These are phyloP conservation scores for Enteromius radiatus DNA, from an alignment of 2,797 vertebrate species.

Conservation along the genomic window DNA sequence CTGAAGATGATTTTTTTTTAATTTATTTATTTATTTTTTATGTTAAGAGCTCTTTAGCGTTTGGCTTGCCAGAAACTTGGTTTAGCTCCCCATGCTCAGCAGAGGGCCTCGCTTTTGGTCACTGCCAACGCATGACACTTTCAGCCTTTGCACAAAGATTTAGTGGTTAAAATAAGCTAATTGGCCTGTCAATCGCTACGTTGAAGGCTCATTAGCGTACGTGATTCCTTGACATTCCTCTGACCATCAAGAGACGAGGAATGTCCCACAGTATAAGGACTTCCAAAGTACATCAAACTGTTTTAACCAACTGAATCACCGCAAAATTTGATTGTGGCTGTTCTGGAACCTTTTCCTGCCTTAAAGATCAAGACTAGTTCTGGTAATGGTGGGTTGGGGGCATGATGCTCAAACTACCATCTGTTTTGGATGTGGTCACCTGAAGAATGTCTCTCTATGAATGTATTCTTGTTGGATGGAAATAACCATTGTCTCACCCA, in stretches of 20 bases:
- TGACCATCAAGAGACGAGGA: neutral
- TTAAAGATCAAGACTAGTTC: conserved; percentile 36
- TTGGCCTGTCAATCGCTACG: conserved; percentile 48
- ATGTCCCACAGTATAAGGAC: conserved; percentile 43
- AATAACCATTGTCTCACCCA: conserved; percentile 6
- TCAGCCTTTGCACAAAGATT: conserved; percentile 55
- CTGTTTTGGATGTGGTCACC: conserved; percentile 58
- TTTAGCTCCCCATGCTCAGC: conserved; percentile 29
- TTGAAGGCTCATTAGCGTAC: conserved; percentile 40
- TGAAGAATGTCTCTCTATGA: conserved; percentile 53
- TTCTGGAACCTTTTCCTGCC: conserved; percentile 37
- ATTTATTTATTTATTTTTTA: conserved; percentile 39
- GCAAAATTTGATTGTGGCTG: conserved; percentile 32
- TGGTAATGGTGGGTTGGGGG: conserved; percentile 55
- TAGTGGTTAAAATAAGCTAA: conserved; percentile 67
- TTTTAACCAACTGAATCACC: conserved; percentile 71
- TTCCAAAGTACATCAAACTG: conserved; percentile 31
- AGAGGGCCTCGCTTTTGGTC: conserved; percentile 27
- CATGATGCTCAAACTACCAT: conserved; percentile 59
- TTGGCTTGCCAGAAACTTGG: conserved; percentile 36
- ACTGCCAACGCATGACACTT: conserved; percentile 47
- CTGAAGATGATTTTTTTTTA: too few species aligned
- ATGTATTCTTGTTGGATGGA: conserved; percentile 31
- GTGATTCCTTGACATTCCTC: conserved; percentile 23
- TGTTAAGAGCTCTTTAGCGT: conserved; percentile 3